Evolutionary conservation across 2,113 vertebrate genomes (phyloP), one percentile per base, ranked within the genome.

Genomic region (Larimichthys crocea): DNA sequence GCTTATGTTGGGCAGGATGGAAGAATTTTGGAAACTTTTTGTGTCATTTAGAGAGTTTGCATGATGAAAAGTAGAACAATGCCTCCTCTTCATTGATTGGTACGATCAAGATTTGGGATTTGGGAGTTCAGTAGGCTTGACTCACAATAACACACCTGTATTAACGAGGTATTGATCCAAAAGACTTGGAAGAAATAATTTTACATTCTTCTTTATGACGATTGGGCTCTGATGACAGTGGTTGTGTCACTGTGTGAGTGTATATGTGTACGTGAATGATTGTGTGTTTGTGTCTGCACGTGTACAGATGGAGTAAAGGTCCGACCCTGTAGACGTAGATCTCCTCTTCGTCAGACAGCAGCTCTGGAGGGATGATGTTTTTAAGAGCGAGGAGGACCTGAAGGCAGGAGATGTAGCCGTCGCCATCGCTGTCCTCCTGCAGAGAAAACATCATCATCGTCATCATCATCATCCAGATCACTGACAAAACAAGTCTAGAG

Each of bases 291-390:
- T n/a, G 19, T 68, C 9, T 15, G 55, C 56, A 3, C 40, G 56
- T 29, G 22, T 4, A 22, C 14, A 16, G 53, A 59, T 17, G 24
- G 12, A 20, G 19, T 0, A 20, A 1, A 29, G 44, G 3, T 26
- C 64, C 7, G 24, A 95, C 92, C 76, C 85, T 93, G 74, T 92
- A 96, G n/a, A 96, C 89, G 56, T 96, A 96, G 69, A 95, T 92
- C 86, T 96, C 95, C 75, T 96, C 95, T 16, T 95, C 92, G 0
- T 96, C 95, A 31, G 92, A 93, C 67, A 96, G 89, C 83, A 92
- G 55, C 76, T 94, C 93, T 40, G 89, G 80, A 75, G 92, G 92
- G 8, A 92, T 75, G 76, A 95, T 90, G 93, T 86, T 89, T 85
- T 96, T 96, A 9, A 95, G 91, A 48, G 88, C 89, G 20, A 93